These are phyloP conservation scores for Tragelaphus strepsiceros DNA, from an alignment of 2,113 vertebrate species.

Conservation along the genomic window DNA sequence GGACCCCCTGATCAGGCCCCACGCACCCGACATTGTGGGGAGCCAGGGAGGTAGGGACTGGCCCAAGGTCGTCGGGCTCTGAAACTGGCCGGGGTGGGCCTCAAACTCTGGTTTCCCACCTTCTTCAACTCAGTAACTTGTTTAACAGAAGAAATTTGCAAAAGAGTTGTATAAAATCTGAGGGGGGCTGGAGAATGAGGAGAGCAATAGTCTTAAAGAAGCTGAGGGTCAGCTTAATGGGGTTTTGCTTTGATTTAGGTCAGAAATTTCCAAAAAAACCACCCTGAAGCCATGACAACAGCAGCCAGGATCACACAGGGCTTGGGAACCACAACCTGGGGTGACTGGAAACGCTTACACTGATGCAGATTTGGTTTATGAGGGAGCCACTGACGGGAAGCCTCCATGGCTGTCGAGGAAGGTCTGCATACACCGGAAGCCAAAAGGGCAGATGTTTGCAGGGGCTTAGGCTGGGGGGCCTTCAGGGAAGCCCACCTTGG, in stretches of 20 bases:
- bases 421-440: not conserved
- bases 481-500: not conserved
- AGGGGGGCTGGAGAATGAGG: not conserved
- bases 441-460: not conserved
- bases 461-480: not conserved
- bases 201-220: not conserved
- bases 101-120: not conserved
- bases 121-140: not conserved
- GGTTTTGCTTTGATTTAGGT: not conserved
- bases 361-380: not conserved
- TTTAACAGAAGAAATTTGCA: not conserved
- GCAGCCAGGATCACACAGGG: not conserved
- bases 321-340: not conserved
- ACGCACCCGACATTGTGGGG: accelerated
- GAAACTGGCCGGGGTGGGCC: not conserved
- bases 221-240: not conserved
- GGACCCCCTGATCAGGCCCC: not conserved
- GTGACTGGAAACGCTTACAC: accelerated
- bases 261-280: not conserved
- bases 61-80: not conserved
- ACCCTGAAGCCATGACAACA: not conserved
- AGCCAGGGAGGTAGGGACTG: not conserved
- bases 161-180: not conserved
- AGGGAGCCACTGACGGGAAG: not conserved
- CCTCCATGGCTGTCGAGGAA: not conserved